Evolutionary conservation across 2,888 invertebrate species (phyloP), one percentile per base, ranked within the genome.

Genomic region (Scaptomyza parva): DNA sequence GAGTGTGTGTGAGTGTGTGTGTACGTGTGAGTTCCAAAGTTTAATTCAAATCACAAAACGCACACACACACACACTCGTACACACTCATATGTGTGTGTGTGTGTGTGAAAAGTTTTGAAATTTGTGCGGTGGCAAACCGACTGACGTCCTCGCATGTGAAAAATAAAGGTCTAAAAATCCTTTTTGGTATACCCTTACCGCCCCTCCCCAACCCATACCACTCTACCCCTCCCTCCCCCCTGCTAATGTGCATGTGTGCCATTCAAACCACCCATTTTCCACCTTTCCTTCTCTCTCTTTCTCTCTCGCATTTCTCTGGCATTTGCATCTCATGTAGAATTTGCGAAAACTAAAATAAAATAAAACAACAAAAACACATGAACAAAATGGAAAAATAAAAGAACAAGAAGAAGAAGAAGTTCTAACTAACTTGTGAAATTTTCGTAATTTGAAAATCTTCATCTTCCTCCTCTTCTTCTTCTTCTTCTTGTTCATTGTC

Each of bases 131-230:
- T 86, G 83, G 80, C 77, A 75, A 83, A 88, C 80, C 68, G 62
- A 87, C 83, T 72, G 79, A 83, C 84, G 72, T 71, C 67, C 88
- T 83, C 87, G n/a, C 71, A 69, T 70, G 67, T 73, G 65, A 78
- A 88, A 88, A 88, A 89, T 86, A 84, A 76, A 84, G 88, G 75
- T 86, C 87, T 82, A 74, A 82, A 82, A 88, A 84, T 88, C 87
- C 86, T 78, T 88, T 86, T 82, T 70, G 70, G 71, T 30, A n/a
- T n/a, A 61, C 53, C 68, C 68, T 17, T 3, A 30, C n/a, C 33
- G 6, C 6, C 0, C 33, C 33, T 5, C 33, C n/a, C 1, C 2
- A 6, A 2, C 14, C 5, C 33, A 2, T n/a, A n/a, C n/a, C n/a
- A 1, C 1, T n/a, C n/a, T 33, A 8, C 8, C 33, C n/a, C n/a